phyloP scores from a whole-genome alignment of 2,797 vertebrate genomes.

The Garrulus glandarius region DNA sequence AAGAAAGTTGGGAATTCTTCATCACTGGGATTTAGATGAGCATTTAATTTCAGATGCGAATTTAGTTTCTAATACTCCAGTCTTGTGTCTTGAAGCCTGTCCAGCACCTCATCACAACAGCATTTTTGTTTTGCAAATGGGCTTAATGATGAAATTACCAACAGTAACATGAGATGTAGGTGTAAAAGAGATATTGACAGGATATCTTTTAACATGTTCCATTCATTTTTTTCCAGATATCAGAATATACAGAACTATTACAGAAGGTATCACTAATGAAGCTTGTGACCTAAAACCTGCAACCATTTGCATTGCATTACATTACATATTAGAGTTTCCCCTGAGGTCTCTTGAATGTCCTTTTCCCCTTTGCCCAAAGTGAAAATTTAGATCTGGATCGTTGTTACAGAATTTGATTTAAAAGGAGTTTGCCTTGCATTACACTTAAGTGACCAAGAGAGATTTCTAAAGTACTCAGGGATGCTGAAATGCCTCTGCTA shows the following conservation, averaged over 20 bases:
- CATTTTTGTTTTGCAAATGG: background rate
- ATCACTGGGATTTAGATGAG: background rate
- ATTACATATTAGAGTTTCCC: background rate
- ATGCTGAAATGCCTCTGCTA: background rate
- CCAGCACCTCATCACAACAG: background rate
- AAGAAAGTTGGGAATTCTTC: background rate
- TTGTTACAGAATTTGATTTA: background rate
- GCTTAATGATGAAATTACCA: background rate
- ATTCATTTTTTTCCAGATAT: background rate
- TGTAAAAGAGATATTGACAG: background rate
- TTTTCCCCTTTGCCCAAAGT: background rate
- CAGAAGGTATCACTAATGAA: background rate
- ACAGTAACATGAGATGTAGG: background rate
- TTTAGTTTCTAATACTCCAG: background rate
- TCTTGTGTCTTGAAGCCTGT: background rate
- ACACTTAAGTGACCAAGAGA: background rate
- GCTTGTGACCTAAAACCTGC: background rate
- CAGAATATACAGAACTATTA: background rate
- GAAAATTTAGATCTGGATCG: background rate
- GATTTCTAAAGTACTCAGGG: background rate
- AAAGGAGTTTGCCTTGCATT: background rate
- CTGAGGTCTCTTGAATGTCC: background rate
- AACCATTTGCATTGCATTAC: background rate
- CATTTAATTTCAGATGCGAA: background rate
- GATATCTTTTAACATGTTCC: background rate